These are phyloP conservation scores for Drosophila guanche DNA, from an alignment of 1,140 invertebrate genomes.

Conservation along the genomic window DNA sequence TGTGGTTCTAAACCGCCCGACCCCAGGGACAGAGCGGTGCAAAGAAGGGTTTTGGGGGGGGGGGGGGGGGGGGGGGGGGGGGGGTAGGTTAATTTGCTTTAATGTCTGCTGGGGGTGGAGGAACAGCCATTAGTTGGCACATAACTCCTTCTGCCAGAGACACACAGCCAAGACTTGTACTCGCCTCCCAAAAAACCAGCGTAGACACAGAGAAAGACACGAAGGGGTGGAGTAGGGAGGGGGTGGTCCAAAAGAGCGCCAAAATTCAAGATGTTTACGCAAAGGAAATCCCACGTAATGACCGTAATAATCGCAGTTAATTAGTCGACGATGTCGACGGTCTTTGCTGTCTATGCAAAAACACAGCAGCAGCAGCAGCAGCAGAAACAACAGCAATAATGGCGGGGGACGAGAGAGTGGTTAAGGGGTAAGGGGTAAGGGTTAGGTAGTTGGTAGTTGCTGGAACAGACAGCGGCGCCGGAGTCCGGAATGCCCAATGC, in stretches of 20 bases:
- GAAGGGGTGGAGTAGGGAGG: too few relatives aligned
- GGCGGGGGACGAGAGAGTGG: constrained; percentile 2
- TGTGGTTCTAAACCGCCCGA: too few relatives aligned
- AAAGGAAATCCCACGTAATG: constrained; percentile 84
- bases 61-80: background rate
- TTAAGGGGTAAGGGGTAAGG: too few relatives aligned
- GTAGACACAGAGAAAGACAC: too few relatives aligned
- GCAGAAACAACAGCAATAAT: constrained; percentile 10
- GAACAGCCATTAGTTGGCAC: constrained; percentile 68
- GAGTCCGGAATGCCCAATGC: constrained; percentile 57
- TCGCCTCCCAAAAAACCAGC: constrained; percentile 16
- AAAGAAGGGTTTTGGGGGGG: too few relatives aligned
- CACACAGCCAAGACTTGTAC: constrained; percentile 47
- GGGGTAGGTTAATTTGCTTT: constrained; percentile 83
- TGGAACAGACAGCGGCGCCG: constrained; percentile 57
- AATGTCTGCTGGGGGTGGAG: constrained; percentile 50
- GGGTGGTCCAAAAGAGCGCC: constrained; percentile 44
- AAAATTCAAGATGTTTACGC: constrained; percentile 83
- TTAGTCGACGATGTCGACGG: constrained; percentile 82
- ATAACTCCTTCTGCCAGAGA: constrained; percentile 54
- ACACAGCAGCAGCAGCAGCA: constrained; percentile 61
- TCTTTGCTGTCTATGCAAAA: constrained; percentile 78
- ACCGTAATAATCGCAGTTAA: constrained; percentile 84
- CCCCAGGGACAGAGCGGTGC: too few relatives aligned
- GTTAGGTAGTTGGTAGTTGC: constrained; percentile 37